phyloP scores from a whole-genome alignment of 2,113 vertebrate genomes.

The Nyctereutes procyonoides region DNA sequence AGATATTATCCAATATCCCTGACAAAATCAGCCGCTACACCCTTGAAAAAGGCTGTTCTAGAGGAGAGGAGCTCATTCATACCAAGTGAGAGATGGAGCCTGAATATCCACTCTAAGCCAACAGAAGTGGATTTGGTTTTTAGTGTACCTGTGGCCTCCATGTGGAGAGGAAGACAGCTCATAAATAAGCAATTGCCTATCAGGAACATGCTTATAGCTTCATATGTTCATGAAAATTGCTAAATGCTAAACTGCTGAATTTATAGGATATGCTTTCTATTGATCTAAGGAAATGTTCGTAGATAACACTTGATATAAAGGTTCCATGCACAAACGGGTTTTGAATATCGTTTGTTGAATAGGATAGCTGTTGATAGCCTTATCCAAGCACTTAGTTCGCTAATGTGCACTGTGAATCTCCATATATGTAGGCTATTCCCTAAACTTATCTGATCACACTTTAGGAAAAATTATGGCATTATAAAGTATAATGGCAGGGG shows the following conservation, averaged over 20 bases:
- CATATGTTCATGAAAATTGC: background rate
- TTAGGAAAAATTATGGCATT: background rate
- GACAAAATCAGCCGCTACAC: background rate
- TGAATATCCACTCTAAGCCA: background rate
- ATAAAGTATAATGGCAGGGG: background rate
- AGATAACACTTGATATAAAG: background rate
- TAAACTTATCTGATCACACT: background rate
- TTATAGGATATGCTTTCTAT: background rate
- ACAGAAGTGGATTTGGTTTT: background rate
- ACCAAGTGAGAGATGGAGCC: background rate
- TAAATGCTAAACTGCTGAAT: background rate
- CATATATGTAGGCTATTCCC: background rate
- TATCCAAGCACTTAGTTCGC: background rate
- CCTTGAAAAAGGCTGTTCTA: background rate
- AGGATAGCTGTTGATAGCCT: background rate
- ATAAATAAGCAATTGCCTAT: background rate
- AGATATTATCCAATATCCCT: background rate
- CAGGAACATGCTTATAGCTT: background rate
- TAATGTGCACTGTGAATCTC: background rate
- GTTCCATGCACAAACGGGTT: background rate
- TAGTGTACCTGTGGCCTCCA: accelerated
- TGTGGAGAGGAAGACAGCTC: background rate
- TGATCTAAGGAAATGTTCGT: background rate
- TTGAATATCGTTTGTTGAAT: background rate
- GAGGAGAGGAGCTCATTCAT: accelerated